Evolutionary conservation across 2,797 vertebrate species (phyloP).

Genomic region (Takifugu ocellatus): DNA sequence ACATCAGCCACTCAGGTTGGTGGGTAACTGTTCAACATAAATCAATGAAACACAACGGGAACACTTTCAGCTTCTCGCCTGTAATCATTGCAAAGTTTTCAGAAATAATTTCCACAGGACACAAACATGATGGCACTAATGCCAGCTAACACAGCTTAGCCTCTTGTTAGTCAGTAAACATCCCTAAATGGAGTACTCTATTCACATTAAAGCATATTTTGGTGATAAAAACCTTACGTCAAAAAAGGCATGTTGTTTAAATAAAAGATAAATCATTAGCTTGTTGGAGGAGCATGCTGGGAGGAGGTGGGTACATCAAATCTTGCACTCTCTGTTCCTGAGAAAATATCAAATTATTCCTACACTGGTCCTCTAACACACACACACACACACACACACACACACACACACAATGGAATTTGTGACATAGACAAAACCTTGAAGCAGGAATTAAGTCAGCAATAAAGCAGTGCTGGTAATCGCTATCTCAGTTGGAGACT

Average conservation of each 20-base stretch:
- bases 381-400: conserved; percentile 15
- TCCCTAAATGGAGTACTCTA: no score
- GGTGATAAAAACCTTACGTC: no score
- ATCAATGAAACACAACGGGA: conserved; percentile 13
- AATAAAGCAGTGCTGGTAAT: conserved; percentile 49
- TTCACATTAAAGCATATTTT: no score
- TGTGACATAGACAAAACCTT: conserved; percentile 35
- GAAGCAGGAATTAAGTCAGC: conserved; percentile 45
- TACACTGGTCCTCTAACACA: background rate
- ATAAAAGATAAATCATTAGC: no score
- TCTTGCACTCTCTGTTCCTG: no score
- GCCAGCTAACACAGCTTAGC: background rate
- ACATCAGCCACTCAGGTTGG: conserved; percentile 38
- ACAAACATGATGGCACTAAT: background rate
- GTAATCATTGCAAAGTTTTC: conserved; percentile 39
- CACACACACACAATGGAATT: conserved; percentile 24
- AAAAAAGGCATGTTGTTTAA: no score
- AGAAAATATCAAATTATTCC: no score
- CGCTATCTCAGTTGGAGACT: conserved; percentile 37
- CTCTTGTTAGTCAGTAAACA: no score
- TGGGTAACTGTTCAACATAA: conserved; percentile 54
- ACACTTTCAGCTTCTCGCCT: conserved; percentile 5
- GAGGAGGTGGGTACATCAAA: no score
- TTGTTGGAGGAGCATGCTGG: no score
- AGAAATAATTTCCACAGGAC: conserved; percentile 34